phyloP scores from a whole-genome alignment of 1,140 invertebrate genomes.

The Mya arenaria region DNA sequence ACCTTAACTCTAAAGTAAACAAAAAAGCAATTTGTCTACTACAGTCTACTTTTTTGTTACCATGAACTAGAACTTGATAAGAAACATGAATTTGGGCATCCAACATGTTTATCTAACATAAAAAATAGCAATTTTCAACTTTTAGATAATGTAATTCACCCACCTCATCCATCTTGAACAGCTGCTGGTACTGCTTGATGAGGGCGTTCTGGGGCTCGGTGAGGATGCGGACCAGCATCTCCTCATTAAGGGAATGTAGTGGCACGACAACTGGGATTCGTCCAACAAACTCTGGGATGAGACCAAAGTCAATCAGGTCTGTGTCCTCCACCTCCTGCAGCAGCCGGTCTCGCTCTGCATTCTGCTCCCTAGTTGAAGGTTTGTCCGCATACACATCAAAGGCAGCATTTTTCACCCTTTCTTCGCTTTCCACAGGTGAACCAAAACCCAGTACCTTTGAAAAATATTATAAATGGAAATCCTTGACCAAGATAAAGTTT shows the following conservation, averaged over 20 bases:
- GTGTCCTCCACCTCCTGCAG: slow-evolving; percentile 95
- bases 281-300: slow-evolving; percentile 93
- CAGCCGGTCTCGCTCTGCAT: slow-evolving; percentile 86
- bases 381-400: neutral
- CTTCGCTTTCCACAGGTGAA: neutral
- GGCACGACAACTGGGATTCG: slow-evolving; percentile 94
- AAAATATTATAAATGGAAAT: too few relatives aligned
- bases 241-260: slow-evolving; percentile 96
- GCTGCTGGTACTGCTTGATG: slow-evolving; percentile 90
- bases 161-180: slow-evolving; percentile 90
- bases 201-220: slow-evolving; percentile 98
- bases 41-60: too few relatives aligned
- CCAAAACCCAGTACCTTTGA: slow-evolving; percentile 50
- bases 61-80: too few relatives aligned
- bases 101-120: too few relatives aligned
- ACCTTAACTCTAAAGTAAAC: too few relatives aligned
- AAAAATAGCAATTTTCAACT: too few relatives aligned
- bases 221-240: slow-evolving; percentile 96
- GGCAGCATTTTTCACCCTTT: neutral
- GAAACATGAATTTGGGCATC: too few relatives aligned
- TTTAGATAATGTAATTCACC: too few relatives aligned
- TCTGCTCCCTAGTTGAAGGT: slow-evolving; percentile 53
- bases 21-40: too few relatives aligned
- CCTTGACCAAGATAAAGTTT: too few relatives aligned
- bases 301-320: slow-evolving; percentile 97